phyloP scores from a whole-genome alignment of 2,888 invertebrate species.

The Tetramorium bicarinatum region DNA sequence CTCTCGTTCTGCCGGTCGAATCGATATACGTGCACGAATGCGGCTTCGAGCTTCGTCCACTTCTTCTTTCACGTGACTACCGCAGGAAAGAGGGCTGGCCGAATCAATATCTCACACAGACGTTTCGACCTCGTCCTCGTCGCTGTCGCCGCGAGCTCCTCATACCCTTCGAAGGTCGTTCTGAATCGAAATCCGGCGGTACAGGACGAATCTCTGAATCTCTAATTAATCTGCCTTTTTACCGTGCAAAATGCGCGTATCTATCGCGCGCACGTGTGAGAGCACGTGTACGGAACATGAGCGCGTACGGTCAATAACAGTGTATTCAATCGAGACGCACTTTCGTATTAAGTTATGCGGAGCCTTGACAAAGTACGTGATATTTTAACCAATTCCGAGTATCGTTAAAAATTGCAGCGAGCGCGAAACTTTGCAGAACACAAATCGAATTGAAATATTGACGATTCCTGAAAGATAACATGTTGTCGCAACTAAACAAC shows the following conservation, averaged over 20 bases:
- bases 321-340: background rate
- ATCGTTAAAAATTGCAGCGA: conserved; percentile 47
- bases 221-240: conserved; percentile 59
- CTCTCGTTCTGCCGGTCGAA: conserved; percentile 69
- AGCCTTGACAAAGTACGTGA: background rate
- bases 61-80: conserved; percentile 79
- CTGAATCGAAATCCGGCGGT: conserved; percentile 32
- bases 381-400: conserved; percentile 32
- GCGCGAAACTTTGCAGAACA: background rate
- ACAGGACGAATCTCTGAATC: conserved; percentile 46
- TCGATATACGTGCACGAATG: conserved; percentile 79
- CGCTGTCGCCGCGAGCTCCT: conserved; percentile 43
- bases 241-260: background rate
- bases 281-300: conserved; percentile 12
- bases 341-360: conserved; percentile 21
- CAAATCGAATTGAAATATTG: conserved; percentile 22
- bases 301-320: background rate
- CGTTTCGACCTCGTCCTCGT: conserved; percentile 72
- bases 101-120: conserved; percentile 78
- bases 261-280: conserved; percentile 16
- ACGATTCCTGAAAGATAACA: background rate
- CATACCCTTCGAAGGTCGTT: conserved; percentile 57
- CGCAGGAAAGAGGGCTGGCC: conserved; percentile 78
- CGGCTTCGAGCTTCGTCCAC: conserved; percentile 79
- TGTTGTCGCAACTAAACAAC: background rate